phyloP scores from a whole-genome alignment of 1,140 invertebrate genomes.

The Sitodiplosis mosellana region DNA sequence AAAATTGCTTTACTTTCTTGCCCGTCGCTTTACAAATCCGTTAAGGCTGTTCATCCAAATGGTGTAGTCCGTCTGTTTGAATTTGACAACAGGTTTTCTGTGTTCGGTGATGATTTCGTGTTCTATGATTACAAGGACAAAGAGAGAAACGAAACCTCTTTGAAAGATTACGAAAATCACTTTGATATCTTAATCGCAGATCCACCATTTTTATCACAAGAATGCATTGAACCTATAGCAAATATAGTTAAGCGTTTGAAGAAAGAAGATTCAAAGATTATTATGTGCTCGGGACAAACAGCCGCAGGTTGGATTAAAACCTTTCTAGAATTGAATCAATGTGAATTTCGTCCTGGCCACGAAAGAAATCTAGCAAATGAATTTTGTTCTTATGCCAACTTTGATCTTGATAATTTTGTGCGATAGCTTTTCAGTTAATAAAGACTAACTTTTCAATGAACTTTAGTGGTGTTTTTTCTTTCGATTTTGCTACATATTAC shows the following conservation, averaged over 20 bases:
- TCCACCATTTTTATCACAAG: slow-evolving; percentile 85
- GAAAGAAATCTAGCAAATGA: slow-evolving; percentile 81
- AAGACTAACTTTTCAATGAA: too few relatives aligned
- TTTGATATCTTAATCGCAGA: slow-evolving; percentile 84
- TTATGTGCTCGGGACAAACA: slow-evolving; percentile 75
- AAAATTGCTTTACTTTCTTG: slow-evolving; percentile 74
- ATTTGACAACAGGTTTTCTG: slow-evolving; percentile 60
- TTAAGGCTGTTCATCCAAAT: slow-evolving; percentile 28
- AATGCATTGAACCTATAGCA: slow-evolving; percentile 74
- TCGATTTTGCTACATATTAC: too few relatives aligned
- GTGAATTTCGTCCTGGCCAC: slow-evolving; percentile 60
- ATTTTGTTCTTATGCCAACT: slow-evolving; percentile 81
- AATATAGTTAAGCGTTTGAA: slow-evolving; percentile 50
- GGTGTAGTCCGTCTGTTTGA: slow-evolving; percentile 57
- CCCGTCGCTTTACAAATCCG: slow-evolving; percentile 61
- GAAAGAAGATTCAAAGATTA: slow-evolving; percentile 50
- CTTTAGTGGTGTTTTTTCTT: too few relatives aligned
- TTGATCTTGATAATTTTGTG: slow-evolving; percentile 35
- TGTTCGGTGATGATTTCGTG: slow-evolving; percentile 63
- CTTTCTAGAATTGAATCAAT: slow-evolving; percentile 44
- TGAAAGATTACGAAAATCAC: slow-evolving; percentile 32
- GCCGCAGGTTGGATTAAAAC: slow-evolving; percentile 50
- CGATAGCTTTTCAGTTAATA: too few relatives aligned
- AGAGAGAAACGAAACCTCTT: slow-evolving; percentile 33
- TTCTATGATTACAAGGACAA: slow-evolving; percentile 82